Conservation (phyloP, 92 coral and sea anemone species). For the Ricordea florida region DNA sequence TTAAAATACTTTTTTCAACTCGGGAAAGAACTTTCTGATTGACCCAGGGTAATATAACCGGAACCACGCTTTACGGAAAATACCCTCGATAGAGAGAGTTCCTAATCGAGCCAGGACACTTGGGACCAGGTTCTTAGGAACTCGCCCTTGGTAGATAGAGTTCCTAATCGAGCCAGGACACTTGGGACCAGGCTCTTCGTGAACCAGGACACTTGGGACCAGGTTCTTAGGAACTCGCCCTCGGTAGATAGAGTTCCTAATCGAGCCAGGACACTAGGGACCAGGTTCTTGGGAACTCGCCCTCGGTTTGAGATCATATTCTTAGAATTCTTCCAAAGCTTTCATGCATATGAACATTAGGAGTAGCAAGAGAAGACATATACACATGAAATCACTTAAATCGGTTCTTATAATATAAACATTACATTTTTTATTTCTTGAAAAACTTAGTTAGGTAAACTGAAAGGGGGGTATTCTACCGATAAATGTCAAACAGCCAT, state of each 20-base stretch:
- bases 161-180: not conserved
- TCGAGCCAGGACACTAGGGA: not conserved
- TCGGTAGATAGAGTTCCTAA: not conserved
- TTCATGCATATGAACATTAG: not conserved
- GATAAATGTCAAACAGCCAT: no score
- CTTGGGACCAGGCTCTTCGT: not conserved
- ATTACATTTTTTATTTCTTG: not conserved
- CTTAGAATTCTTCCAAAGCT: not conserved
- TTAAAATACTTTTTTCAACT: not conserved
- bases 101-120: not conserved
- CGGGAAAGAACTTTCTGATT: not conserved
- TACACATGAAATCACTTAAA: not conserved
- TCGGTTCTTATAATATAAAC: not conserved
- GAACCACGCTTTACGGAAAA: not conserved
- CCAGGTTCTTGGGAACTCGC: not conserved
- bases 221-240: not conserved
- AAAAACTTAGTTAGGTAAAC: not conserved
- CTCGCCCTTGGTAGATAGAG: not conserved
- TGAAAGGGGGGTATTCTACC: no score
- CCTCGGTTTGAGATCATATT: not conserved
- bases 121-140: constrained; percentile 3
- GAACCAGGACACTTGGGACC: not conserved
- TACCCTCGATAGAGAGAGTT: not conserved
- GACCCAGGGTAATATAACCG: not conserved
- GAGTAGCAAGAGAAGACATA: constrained; percentile 5